Conservation (phyloP, 2,888 invertebrate species). For the Erynnis tages region DNA sequence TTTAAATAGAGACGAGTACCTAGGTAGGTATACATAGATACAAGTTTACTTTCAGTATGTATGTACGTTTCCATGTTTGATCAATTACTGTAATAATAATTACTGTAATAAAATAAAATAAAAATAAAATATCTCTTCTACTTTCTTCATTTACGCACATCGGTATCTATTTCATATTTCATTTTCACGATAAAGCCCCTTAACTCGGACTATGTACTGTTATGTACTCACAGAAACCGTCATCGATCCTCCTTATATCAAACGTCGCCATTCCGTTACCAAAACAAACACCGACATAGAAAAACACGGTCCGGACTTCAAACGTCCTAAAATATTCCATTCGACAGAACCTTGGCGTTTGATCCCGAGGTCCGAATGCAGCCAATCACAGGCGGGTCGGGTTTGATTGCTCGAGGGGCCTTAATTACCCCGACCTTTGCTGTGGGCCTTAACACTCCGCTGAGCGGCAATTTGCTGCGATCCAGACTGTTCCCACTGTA, state of each 20-base stretch:
- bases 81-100: too few relatives aligned
- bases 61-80: too few relatives aligned
- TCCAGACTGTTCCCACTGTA: constrained; percentile 20
- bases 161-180: too few relatives aligned
- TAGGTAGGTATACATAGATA: too few relatives aligned
- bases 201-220: too few relatives aligned
- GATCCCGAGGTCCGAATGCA: constrained; percentile 56
- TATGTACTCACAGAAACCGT: too few relatives aligned
- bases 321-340: constrained; percentile 73
- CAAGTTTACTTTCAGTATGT: too few relatives aligned
- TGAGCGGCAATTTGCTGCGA: constrained; percentile 61
- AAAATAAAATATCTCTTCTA: too few relatives aligned
- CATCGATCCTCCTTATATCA: constrained; percentile 9
- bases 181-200: too few relatives aligned
- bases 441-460: constrained; percentile 62
- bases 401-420: constrained; percentile 76
- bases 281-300: constrained; percentile 26
- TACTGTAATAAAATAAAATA: too few relatives aligned
- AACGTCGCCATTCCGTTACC: constrained; percentile 18
- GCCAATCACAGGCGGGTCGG: constrained; percentile 67
- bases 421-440: constrained; percentile 77
- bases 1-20: too few relatives aligned
- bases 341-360: constrained; percentile 65
- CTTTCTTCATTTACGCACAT: too few relatives aligned
- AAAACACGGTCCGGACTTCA: constrained; percentile 43